Evolutionary conservation across 1,140 invertebrate genomes (phyloP), one percentile per base, ranked within the genome.

Genomic region (Drosophila eugracilis): DNA sequence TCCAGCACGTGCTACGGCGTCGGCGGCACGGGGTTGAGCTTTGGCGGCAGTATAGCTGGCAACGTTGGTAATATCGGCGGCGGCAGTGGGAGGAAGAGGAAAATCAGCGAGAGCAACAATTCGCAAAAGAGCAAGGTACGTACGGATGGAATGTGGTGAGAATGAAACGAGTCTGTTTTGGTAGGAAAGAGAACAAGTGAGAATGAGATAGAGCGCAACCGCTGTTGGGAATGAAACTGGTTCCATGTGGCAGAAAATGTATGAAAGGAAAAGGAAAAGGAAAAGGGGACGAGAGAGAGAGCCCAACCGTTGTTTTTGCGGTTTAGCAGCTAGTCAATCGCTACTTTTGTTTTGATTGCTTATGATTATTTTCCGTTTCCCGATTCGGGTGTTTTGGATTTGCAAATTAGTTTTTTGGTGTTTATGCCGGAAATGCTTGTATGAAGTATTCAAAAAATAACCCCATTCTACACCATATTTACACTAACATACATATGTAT

Each of bases 81-180:
- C n/a, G 69, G 36, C 67, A 90, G 54, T 54, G 92, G 44, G 91
- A 93, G 49, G 91, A 94, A 75, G 37, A 78, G 60, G 90, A 93
- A 84, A 92, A 93, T 73, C 91, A 94, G 78, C 80, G 93, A 73
- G 78, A 89, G 89, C 78, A 89, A 81, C 60, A 91, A 90, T 63
- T 91, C 90, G 37, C 88, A 84, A 45, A 91, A 91, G 55, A 88
- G 79, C 62, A 91, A 91, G 88, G 90, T 91, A 54, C 65, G 83
- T 71, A 54, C 21, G 30, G 37, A 17, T 15, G 54, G 49, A 53
- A 41, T 17, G 44, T 30, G 39, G 26, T 26, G 28, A 9, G 6
- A 37, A 7, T 7, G 14, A n/a, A n/a, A n/a, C n/a, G n/a, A n/a
- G n/a, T n/a, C n/a, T n/a, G n/a, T n/a, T n/a, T n/a, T 12, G 30